Evolutionary conservation across 2,113 vertebrate species (phyloP), one percentile per base, ranked within the genome.

Genomic region (Archilochus colubris): DNA sequence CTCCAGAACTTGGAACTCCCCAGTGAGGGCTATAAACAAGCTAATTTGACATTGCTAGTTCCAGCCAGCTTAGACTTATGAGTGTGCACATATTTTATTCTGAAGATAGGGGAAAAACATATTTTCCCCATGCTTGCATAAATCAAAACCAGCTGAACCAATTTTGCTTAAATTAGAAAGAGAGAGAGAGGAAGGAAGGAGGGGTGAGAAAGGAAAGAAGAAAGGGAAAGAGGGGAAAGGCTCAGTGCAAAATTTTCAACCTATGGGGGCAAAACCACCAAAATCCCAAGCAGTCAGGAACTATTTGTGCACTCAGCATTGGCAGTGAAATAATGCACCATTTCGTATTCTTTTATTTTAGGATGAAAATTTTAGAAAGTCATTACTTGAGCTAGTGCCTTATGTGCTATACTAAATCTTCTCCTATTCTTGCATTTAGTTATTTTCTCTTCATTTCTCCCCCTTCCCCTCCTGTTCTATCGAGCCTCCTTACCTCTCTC

Each of bases 41-140:
- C 91, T 97, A 96, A 97, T 97, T 96, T 97, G 93, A 97, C 95
- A 95, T 89, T 0, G 21, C 94, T 84, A 86, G 94, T 70, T 97
- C 81, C 84, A 95, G 86, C 82, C 94, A 96, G 82, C 90, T 96
- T 95, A 97, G 94, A 91, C 81, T 96, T 97, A 95, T 43, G 94
- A 95, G 82, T 66, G 86, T 94, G 93, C 91, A 97, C 81, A 82
- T 96, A 97, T 96, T 97, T 97, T 85, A 95, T 95, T 93, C 88
- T 92, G 94, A 96, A 95, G 94, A 96, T 95, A 92, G 59, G 63
- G 90, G 91, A 91, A 95, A 97, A 97, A 91, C 83, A 84, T 93
- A 86, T 96, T 97, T 97, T 96, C 94, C 96, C 95, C 58, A 55
- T 88, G 93, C 94, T 88, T 96, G 94, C 94, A 95, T 97, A 97